Conservation (phyloP, 2,888 invertebrate species). For the Meliscaeva auricollis region DNA sequence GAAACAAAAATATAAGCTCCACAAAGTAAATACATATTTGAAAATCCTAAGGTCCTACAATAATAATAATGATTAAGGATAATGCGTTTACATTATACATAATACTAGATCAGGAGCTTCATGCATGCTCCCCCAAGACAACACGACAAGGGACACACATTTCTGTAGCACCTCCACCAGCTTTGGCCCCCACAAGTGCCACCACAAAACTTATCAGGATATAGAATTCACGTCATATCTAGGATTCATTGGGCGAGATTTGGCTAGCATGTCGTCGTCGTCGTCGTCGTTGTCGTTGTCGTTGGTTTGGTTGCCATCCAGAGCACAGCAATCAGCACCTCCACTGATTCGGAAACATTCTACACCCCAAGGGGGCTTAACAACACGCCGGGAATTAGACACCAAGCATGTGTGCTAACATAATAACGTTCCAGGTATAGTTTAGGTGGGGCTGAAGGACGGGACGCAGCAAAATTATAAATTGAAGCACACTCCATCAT, state of each 20-base stretch:
- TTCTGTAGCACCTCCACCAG: background rate
- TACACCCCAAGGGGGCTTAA: conserved; percentile 51
- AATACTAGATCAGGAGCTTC: conserved; percentile 30
- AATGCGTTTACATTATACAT: conserved; percentile 67
- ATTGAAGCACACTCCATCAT: conserved; percentile 75
- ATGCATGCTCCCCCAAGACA: conserved; percentile 57
- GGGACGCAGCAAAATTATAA: conserved; percentile 63
- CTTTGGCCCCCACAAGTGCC: background rate
- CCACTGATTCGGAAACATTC: conserved; percentile 72
- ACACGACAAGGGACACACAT: conserved; percentile 48
- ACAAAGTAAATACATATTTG: conserved; percentile 59
- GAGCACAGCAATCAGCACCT: conserved; percentile 73
- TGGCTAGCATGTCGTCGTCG: conserved; percentile 25
- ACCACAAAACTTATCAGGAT: background rate
- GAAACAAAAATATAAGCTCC: background rate
- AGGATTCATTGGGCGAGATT: conserved; percentile 53
- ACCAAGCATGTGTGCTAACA: conserved; percentile 62
- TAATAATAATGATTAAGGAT: conserved; percentile 74
- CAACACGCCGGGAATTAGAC: conserved; percentile 70
- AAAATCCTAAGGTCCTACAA: conserved; percentile 61
- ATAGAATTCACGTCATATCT: conserved; percentile 27
- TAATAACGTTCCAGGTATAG: conserved; percentile 34
- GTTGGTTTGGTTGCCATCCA: conserved; percentile 32
- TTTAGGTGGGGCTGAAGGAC: conserved; percentile 25
- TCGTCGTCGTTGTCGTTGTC: too few relatives aligned